Base-by-base conservation (phyloP, 2,888 invertebrate species). In the Aleiodes leptofemur region DNA sequence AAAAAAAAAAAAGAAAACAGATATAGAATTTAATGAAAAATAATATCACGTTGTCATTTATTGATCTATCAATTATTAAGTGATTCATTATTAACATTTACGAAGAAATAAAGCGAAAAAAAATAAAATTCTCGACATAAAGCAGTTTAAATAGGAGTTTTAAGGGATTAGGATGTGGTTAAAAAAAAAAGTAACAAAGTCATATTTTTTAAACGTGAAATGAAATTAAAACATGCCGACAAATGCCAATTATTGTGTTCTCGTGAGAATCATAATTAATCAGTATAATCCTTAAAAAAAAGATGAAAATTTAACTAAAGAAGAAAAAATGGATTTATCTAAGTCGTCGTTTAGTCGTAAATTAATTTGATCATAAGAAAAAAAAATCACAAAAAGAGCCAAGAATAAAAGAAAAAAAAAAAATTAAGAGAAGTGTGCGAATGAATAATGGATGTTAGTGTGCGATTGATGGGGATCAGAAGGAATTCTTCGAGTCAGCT, bases 231-330 rank as follows among this genome's bases (percentile, higher is more conserved):
- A 23, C 68, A 55, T 55, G 31, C 81, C 80, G 79, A 83, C 80
- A 86, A 83, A 86, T 85, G 85, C 87, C 86, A 86, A 86, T 82
- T 79, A 87, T 87, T 87, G 87, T 87, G 87, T 87, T 87, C 87
- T 83, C 77, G 77, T 84, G 80, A 85, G 84, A 84, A 85, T 86
- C 84, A 84, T 85, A 86, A 85, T 86, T 86, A 85, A 85, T 86
- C 84, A 81, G 80, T 86, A 85, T 86, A 85, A 86, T 73, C 82
- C 78, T 84, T 85, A 86, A 85, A 79, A 11, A 48, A 34, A 31
- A 31, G 3, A 55, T 16, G 34, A 72, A 64, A 31, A 61, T 38
- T 64, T 55, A 76, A 72, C 57, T 72, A 69, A 82, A 74, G 72
- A 38, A 77, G 74, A 72, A 75, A 80, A 68, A 78, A 56, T 66